A percentile compares a stretch with the other conserved stretches of the same genome.
Conservation (phyloP, 2,113 vertebrate genomes). For the Polypterus senegalus region DNA sequence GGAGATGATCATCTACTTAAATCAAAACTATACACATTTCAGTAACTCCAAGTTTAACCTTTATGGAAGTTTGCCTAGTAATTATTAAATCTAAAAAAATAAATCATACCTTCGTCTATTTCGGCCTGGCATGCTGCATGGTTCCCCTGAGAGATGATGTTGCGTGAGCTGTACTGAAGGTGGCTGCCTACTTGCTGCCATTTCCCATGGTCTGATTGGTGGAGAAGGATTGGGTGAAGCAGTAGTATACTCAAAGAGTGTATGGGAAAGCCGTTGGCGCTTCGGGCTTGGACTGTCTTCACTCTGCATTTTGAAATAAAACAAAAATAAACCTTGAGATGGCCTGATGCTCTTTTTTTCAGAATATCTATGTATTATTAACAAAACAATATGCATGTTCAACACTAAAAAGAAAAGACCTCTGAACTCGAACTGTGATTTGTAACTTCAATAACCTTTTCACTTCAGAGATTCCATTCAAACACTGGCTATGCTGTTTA, state of each 20-base stretch:
- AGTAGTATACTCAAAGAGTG: slow-evolving; percentile 76
- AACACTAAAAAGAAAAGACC: too few relatives aligned
- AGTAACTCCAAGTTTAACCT: too few relatives aligned
- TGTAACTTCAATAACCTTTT: too few relatives aligned
- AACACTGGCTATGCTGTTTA: too few relatives aligned
- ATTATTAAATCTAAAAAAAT: neutral
- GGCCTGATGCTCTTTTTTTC: too few relatives aligned
- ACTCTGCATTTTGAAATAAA: slow-evolving; percentile 41
- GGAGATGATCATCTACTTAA: too few relatives aligned
- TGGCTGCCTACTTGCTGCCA: slow-evolving; percentile 76
- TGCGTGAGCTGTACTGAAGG: slow-evolving; percentile 71
- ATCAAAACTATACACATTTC: too few relatives aligned
- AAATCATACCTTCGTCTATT: slow-evolving; percentile 75
- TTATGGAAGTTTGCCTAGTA: too few relatives aligned
- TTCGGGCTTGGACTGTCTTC: slow-evolving; percentile 94
- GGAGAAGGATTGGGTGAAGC: slow-evolving; percentile 80
- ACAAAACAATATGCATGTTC: too few relatives aligned
- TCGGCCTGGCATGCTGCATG: slow-evolving; percentile 84
- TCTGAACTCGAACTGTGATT: too few relatives aligned
- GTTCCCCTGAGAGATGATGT: slow-evolving; percentile 81
- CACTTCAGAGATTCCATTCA: too few relatives aligned
- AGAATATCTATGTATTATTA: too few relatives aligned
- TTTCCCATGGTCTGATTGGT: slow-evolving; percentile 95
- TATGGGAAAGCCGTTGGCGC: slow-evolving; percentile 85
- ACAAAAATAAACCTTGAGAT: neutral